A percentile compares a stretch with the other conserved stretches of the same genome.
Conservation (phyloP, 2,797 vertebrate genomes). For the Myoxocephalus aenaeus region DNA sequence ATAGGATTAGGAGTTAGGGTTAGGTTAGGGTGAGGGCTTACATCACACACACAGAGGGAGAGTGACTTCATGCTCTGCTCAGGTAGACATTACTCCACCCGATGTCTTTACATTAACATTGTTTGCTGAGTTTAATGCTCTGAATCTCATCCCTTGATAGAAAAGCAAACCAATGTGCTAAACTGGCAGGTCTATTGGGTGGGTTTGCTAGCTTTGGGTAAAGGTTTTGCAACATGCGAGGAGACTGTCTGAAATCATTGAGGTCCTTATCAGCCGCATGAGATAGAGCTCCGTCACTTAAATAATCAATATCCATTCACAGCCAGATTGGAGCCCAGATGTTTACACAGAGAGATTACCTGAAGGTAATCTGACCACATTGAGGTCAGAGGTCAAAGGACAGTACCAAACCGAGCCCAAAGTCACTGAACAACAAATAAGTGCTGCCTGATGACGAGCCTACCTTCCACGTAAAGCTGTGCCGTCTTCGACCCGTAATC, state of each 20-base stretch:
- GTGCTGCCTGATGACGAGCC: neutral
- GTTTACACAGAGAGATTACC: neutral
- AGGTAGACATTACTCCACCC: neutral
- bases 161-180: slow-evolving; percentile 20
- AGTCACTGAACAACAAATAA: neutral
- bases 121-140: too few species aligned
- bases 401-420: neutral
- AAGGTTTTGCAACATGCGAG: neutral
- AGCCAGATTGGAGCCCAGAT: neutral
- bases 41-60: neutral
- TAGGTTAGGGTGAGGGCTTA: neutral
- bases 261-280: neutral
- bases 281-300: neutral
- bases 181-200: slow-evolving; percentile 27
- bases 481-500: neutral
- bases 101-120: neutral
- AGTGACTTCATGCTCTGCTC: neutral
- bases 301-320: neutral
- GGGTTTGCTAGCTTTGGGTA: slow-evolving; percentile 10
- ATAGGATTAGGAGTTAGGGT: too few species aligned
- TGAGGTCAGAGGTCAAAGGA: slow-evolving; percentile 10
- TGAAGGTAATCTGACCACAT: neutral
- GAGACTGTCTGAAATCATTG: slow-evolving; percentile 34
- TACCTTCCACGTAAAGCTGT: slow-evolving; percentile 78
- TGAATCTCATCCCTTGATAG: neutral